phyloP scores from a whole-genome alignment of 1,140 invertebrate genomes.

The Drosophila jambulina region DNA sequence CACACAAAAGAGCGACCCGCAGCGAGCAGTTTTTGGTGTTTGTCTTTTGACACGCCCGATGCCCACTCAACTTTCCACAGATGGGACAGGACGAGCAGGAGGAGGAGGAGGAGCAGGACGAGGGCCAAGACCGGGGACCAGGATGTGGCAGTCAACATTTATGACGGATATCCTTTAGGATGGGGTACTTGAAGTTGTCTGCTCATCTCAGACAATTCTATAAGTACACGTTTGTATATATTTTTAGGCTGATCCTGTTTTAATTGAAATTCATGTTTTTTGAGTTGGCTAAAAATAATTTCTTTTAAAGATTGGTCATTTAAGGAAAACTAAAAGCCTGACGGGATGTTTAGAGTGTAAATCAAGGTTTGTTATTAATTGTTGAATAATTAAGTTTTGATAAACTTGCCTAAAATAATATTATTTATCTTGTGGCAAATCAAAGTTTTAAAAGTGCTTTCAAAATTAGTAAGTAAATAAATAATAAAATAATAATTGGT shows the following conservation, averaged over 20 bases:
- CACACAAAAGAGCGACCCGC: conserved; percentile 50
- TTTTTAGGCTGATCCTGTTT: background rate
- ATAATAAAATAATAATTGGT: no score
- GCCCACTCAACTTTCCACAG: conserved; percentile 42
- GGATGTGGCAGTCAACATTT: conserved; percentile 37
- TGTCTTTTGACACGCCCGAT: conserved; percentile 72
- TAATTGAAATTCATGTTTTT: background rate
- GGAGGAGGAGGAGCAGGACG: background rate
- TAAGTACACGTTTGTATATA: background rate
- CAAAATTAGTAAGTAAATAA: no score
- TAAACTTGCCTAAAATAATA: background rate
- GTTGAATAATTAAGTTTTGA: background rate
- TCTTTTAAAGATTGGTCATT: no score
- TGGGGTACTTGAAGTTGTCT: background rate
- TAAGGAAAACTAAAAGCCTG: background rate
- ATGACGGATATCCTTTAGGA: conserved; percentile 20
- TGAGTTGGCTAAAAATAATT: background rate
- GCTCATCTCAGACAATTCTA: background rate
- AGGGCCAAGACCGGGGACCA: background rate
- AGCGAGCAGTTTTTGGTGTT: conserved; percentile 51
- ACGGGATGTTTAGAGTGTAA: background rate
- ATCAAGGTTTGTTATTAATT: background rate
- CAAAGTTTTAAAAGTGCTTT: no score
- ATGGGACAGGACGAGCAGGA: background rate
- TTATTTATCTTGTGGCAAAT: no score